Evolutionary conservation across 2,888 invertebrate genomes (phyloP).

Genomic region (Ormyrus labotus): DNA sequence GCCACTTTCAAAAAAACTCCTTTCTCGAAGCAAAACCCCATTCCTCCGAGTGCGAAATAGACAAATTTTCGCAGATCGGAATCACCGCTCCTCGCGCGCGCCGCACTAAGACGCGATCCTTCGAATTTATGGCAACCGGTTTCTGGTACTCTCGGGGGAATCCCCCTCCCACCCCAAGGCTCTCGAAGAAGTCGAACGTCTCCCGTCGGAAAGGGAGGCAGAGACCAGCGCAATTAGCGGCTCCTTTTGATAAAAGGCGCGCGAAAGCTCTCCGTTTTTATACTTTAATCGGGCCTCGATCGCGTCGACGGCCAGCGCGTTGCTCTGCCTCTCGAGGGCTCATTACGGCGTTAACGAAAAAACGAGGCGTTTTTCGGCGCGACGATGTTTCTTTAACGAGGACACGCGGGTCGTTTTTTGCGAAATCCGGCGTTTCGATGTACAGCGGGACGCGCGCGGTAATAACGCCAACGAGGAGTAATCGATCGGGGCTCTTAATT

Average conservation of each 20-base stretch:
- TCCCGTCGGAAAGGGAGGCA: slow-evolving; percentile 4
- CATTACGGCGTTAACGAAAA: slow-evolving; percentile 30
- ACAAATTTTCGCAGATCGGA: neutral
- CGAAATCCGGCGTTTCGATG: too few relatives aligned
- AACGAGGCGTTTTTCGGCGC: neutral
- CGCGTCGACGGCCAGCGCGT: slow-evolving; percentile 31
- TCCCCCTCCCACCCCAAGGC: neutral
- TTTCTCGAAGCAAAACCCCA: too few relatives aligned
- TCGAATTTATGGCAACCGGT: slow-evolving; percentile 44
- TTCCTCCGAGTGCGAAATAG: neutral
- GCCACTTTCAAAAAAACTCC: too few relatives aligned
- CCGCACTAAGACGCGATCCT: neutral
- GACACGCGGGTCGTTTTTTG: neutral
- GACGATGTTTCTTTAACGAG: neutral
- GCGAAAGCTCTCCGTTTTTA: slow-evolving; percentile 5
- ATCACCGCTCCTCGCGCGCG: neutral
- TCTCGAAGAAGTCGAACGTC: neutral
- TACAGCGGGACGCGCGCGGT: too few relatives aligned
- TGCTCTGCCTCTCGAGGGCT: slow-evolving; percentile 34
- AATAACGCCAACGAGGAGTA: too few relatives aligned
- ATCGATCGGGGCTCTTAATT: too few relatives aligned
- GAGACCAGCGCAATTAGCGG: slow-evolving; percentile 46
- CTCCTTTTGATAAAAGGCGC: slow-evolving; percentile 41
- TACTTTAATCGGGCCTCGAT: slow-evolving; percentile 18
- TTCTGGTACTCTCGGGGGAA: neutral